Evolutionary conservation across 1,140 invertebrate species (phyloP).

Genomic region (Macrobrachium nipponense): DNA sequence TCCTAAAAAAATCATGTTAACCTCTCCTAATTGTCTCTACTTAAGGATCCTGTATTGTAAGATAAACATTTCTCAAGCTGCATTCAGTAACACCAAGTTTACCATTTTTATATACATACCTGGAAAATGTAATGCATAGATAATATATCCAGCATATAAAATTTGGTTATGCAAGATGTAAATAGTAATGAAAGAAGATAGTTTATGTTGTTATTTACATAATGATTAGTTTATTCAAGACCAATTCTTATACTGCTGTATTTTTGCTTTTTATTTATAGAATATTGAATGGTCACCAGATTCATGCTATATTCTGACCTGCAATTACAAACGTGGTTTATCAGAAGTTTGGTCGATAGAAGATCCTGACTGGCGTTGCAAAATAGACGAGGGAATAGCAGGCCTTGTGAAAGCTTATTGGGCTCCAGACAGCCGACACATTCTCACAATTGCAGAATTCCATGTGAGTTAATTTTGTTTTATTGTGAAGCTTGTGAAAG

Average conservation of each 20-base stretch:
- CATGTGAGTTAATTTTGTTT: constrained; percentile 65
- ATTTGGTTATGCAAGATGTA: no score
- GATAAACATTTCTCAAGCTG: no score
- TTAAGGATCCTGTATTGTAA: no score
- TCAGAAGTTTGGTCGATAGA: constrained; percentile 70
- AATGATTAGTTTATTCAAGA: neutral
- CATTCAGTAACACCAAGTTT: no score
- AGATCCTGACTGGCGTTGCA: constrained; percentile 71
- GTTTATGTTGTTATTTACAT: no score
- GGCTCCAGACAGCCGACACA: constrained; percentile 71
- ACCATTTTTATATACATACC: no score
- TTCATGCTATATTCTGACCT: constrained; percentile 70
- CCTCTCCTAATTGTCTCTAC: no score
- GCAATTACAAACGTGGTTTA: constrained; percentile 69
- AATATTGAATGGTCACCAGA: constrained; percentile 70
- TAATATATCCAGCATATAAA: no score
- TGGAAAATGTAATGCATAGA: no score
- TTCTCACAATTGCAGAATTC: constrained; percentile 71
- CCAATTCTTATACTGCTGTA: neutral
- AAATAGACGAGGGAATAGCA: constrained; percentile 71
- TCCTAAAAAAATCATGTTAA: no score
- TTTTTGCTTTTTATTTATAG: constrained; percentile 5
- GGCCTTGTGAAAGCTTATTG: constrained; percentile 69
- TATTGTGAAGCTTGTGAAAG: constrained; percentile 28
- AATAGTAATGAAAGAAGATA: no score